phyloP scores from a whole-genome alignment of 2,113 vertebrate genomes.

The Burhinus oedicnemus region DNA sequence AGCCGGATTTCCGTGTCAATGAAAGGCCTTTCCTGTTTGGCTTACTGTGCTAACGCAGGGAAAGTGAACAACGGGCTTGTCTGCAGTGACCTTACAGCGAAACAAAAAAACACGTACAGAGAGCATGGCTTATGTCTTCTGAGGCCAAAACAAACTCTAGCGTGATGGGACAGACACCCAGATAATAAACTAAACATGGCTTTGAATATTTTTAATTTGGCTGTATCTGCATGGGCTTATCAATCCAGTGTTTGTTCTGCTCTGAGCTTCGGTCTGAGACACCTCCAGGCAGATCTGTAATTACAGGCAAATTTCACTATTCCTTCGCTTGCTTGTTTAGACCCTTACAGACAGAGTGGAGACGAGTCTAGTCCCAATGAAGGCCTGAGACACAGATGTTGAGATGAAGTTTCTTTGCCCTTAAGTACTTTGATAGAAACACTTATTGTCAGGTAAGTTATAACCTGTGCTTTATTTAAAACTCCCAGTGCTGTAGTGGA shows the following conservation, averaged over 20 bases:
- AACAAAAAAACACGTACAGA: not conserved
- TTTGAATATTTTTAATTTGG: constrained; percentile 22
- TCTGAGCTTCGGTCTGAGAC: not conserved
- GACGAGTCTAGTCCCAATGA: not conserved
- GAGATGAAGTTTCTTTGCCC: not conserved
- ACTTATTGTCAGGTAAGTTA: not conserved
- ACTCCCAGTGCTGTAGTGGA: not conserved
- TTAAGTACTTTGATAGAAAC: not conserved
- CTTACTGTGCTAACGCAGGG: not conserved
- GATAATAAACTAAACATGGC: not conserved
- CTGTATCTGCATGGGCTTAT: constrained; percentile 12
- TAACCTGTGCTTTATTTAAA: not conserved
- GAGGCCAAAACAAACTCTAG: not conserved
- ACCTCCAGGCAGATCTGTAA: not conserved
- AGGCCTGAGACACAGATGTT: not conserved
- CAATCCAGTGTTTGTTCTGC: not conserved
- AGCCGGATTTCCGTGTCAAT: not conserved
- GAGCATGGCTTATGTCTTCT: not conserved
- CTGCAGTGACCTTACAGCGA: not conserved
- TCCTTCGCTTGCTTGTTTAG: not conserved
- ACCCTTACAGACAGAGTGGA: not conserved
- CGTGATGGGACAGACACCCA: not conserved
- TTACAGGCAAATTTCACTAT: not conserved
- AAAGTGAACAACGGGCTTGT: not conserved
- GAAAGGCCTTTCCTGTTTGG: constrained; percentile 9